Evolutionary conservation across 1,140 invertebrate genomes (phyloP), one percentile per base, ranked within the genome.

Genomic region (Drosophila chauvacae): DNA sequence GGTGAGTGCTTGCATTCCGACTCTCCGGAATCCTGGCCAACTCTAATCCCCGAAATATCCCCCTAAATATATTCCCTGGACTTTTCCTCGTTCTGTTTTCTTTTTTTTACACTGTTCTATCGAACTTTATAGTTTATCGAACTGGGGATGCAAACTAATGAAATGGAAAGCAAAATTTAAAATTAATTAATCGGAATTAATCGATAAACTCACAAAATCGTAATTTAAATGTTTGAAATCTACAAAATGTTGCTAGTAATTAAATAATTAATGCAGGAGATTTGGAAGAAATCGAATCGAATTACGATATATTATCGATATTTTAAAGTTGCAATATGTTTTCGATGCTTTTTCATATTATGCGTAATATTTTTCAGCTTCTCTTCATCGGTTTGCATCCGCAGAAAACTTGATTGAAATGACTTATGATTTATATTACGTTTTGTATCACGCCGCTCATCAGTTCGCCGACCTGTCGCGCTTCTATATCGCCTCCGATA

Each of bases 401-500:
- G 14, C 14, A 5, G 7, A 28, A 28, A 28, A 55, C 14, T 13
- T 13, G 18, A 56, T 47, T 56, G 59, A 48, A 30, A 69, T 84
- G 44, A 60, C 48, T 62, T 62, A 60, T 74, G 50, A 87, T 93
- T 93, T 93, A 91, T 66, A 91, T 68, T 55, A 60, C 56, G 53
- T 60, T 77, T 76, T 76, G 37, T 76, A 35, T 71, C 53, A 72
- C 77, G 68, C 59, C 83, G 57, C 80, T 77, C 85, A 92, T 82
- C 95, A 99, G 98, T 97, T 98, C 94, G 97, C 97, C 94, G 98
- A 99, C 95, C 96, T 97, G 94, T 96, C 96, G 91, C 95, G 97
- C 91, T 98, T 98, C 95, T 98, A 99, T 96, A 97, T 98, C 92
- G 98, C 98, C 93, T 98, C 97, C 90, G 98, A 99, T 94, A 97